Evolutionary conservation across 2,113 vertebrate species (phyloP), one percentile per base, ranked within the genome.

Genomic region (Macrotis lagotis): DNA sequence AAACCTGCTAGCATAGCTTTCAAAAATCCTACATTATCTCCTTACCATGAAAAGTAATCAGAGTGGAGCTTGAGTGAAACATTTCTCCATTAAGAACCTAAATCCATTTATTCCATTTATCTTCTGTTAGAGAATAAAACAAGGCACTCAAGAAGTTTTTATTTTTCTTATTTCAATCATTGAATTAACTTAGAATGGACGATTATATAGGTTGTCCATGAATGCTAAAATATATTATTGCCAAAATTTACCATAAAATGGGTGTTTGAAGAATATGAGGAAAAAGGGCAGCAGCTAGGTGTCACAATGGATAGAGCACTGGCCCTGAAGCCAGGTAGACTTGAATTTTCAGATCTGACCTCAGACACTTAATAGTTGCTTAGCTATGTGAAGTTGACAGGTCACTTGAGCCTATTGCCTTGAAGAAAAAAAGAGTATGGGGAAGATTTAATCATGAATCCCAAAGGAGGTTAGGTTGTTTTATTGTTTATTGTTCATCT

Each of bases 161-260:
- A n/a, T 37, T 37, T 95, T 28, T 90, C 50, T 94, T 94, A 7
- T 95, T 83, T 94, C 53, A 94, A 0, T 92, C 66, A 55, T 96
- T 97, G n/a, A n/a, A n/a, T 97, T 49, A 91, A 93, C 74, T 96
- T 93, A 90, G 91, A 93, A 92, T 95, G 83, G 96, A 89, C 92
- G 95, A 95, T 95, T 95, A 8, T 91, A 47, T 96, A 94, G 10
- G 93, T 10, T 92, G 11, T 92, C 89, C 55, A 53, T 83, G 44
- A 94, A 93, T 31, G 90, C 25, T 47, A 88, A 93, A 94, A 51
- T 83, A 91, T 92, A 92, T 94, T 93, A 51, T 83, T 44, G n/a
- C n/a, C 92, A 66, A 26, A 97, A n/a, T 22, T 49, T 95, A 44
- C 6, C 12, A 83, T 91, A 90, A 93, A 95, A 51, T 50, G n/a